Conservation (phyloP, 2,113 vertebrate species). For the Crotalus viridis region DNA sequence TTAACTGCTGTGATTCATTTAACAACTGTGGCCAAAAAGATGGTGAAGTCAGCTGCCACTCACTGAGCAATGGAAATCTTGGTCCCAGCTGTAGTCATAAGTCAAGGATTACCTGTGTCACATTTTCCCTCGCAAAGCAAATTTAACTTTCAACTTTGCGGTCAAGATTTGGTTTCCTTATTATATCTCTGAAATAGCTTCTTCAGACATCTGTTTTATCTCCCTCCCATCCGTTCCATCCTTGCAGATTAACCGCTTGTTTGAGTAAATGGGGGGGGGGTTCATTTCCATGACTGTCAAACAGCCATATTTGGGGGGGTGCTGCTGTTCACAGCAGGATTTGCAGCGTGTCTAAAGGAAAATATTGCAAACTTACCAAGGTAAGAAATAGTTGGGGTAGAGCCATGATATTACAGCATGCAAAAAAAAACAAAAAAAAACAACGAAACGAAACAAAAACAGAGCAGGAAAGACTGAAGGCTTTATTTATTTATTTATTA, state of each 20-base stretch:
- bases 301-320: neutral
- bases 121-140: constrained; percentile 28
- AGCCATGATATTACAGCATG: neutral
- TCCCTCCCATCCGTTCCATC: neutral
- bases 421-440: too few species aligned
- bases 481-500: neutral
- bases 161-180: constrained; percentile 9
- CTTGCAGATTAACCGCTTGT: neutral
- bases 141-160: constrained; percentile 59
- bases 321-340: neutral
- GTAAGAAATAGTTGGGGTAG: neutral
- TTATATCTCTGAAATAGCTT: neutral
- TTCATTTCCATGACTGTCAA: neutral
- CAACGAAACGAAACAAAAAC: too few species aligned
- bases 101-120: constrained; percentile 53
- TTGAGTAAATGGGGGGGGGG: neutral
- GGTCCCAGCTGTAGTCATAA: neutral
- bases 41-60: too few species aligned
- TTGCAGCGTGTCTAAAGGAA: neutral
- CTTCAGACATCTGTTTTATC: neutral
- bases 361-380: neutral
- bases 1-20: too few species aligned
- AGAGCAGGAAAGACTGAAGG: neutral
- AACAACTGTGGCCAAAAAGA: too few species aligned
- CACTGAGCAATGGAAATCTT: neutral